phyloP scores from a whole-genome alignment of 2,113 vertebrate genomes.

The Ornithorhynchus anatinus region DNA sequence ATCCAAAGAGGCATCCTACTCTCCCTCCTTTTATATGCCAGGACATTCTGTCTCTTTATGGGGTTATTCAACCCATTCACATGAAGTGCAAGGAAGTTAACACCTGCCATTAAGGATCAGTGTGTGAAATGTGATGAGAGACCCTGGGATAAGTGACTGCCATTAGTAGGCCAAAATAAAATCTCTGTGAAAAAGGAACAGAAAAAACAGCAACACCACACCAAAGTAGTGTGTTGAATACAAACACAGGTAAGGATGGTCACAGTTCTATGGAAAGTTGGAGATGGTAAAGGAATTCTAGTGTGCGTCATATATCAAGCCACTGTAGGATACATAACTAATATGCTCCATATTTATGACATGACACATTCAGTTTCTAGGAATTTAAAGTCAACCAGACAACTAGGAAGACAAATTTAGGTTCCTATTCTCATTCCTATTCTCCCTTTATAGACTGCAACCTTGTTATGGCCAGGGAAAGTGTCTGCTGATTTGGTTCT shows the following conservation, averaged over 20 bases:
- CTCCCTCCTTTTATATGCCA: slow-evolving; percentile 26
- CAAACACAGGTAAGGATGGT: background rate
- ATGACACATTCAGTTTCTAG: slow-evolving; percentile 28
- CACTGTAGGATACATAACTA: background rate
- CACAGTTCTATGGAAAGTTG: background rate
- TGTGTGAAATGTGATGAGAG: slow-evolving; percentile 51
- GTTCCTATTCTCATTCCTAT: slow-evolving; percentile 49
- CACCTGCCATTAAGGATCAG: slow-evolving; percentile 53
- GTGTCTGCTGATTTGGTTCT: no score
- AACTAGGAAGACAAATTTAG: slow-evolving; percentile 26
- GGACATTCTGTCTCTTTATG: slow-evolving; percentile 62
- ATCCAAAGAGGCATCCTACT: slow-evolving; percentile 11
- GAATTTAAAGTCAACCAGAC: slow-evolving; percentile 4
- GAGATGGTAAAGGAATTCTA: background rate
- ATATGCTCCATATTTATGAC: background rate
- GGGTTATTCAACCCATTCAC: slow-evolving; percentile 60
- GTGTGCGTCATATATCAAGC: background rate
- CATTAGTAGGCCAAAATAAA: slow-evolving; percentile 49
- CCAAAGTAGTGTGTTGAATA: background rate
- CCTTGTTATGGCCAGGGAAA: no score
- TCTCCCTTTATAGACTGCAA: no score
- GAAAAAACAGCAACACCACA: background rate
- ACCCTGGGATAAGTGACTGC: slow-evolving; percentile 51
- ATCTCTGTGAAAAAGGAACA: background rate
- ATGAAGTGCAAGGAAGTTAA: slow-evolving; percentile 53